A percentile compares a stretch with the other conserved stretches of the same genome.
Evolutionary conservation across 1,140 invertebrate species (phyloP).

Genomic region (Lethrus apterus): DNA sequence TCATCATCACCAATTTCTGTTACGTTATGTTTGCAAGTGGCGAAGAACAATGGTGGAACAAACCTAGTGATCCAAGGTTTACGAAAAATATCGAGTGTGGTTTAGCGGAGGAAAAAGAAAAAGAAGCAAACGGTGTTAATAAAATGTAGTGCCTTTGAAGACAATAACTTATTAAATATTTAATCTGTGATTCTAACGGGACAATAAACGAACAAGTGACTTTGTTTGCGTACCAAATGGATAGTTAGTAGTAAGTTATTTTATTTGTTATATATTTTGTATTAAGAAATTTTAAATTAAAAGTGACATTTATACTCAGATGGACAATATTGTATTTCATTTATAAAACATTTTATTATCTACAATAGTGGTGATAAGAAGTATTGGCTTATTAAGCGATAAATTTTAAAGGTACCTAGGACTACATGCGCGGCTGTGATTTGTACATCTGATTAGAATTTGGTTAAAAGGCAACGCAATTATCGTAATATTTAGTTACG

Average conservation of each 20-base stretch:
- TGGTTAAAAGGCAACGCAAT: neutral
- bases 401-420: neutral
- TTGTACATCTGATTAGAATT: neutral
- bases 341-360: no score
- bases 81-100: slow-evolving; percentile 4
- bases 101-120: neutral
- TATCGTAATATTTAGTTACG: neutral
- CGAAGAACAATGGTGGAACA: slow-evolving; percentile 64
- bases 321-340: no score
- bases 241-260: neutral
- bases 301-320: neutral
- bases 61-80: slow-evolving; percentile 13
- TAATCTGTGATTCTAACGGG: neutral
- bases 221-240: neutral
- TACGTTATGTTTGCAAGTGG: slow-evolving; percentile 66
- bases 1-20: slow-evolving; percentile 62
- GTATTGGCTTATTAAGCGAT: neutral
- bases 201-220: neutral
- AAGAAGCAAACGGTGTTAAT: neutral
- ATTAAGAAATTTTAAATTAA: neutral
- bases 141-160: neutral
- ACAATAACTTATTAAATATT: neutral
- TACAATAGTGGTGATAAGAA: neutral
- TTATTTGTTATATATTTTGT: neutral
- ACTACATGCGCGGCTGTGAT: neutral